Evolutionary conservation across 2,797 vertebrate species (phyloP).

Genomic region (Allochrocebus solatus): DNA sequence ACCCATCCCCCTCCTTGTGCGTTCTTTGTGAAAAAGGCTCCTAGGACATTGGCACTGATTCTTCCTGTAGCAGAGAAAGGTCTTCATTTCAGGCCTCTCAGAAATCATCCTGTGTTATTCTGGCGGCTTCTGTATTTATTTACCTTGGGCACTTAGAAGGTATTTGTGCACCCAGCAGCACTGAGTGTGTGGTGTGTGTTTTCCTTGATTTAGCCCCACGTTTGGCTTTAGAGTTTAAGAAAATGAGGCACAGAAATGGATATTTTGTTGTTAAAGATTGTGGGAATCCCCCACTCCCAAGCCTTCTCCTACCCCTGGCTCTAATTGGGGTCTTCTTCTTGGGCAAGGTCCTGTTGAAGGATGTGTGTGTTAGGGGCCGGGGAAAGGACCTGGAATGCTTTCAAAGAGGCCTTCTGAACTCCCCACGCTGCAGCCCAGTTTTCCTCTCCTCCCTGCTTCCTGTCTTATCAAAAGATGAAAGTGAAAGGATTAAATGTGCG

Average conservation of each 20-base stretch:
- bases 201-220: not conserved
- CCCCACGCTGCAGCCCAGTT: not conserved
- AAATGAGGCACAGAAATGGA: not conserved
- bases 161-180: not conserved
- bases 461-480: slow-evolving; percentile 54
- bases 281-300: not conserved
- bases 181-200: not conserved
- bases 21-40: not conserved
- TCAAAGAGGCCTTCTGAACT: not conserved
- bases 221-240: not conserved
- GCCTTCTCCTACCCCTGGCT: not conserved
- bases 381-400: not conserved
- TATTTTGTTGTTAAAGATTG: not conserved
- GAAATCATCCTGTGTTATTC: not conserved
- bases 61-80: not conserved
- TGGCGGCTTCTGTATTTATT: not conserved
- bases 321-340: not conserved
- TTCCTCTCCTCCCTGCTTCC: slow-evolving; percentile 25
- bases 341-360: not conserved
- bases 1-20: not conserved
- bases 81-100: not conserved
- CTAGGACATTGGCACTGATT: not conserved
- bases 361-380: not conserved
- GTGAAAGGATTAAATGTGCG: slow-evolving; percentile 60
- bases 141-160: not conserved